Base-by-base conservation (phyloP, 2,797 vertebrate species). In the Acanthurus tractus region DNA sequence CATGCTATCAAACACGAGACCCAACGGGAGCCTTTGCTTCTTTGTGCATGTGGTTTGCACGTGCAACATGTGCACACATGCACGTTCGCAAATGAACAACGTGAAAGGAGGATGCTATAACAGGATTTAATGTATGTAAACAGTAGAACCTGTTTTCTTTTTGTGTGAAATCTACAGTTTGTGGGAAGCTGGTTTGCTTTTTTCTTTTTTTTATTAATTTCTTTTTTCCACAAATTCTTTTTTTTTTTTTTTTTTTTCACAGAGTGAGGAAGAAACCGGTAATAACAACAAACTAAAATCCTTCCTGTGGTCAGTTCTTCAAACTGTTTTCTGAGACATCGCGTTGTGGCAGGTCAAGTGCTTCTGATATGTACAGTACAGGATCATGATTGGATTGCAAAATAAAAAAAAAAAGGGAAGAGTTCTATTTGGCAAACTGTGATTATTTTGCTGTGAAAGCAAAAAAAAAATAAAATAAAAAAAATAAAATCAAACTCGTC, bases 361-460 rank as follows among this genome's bases (percentile, higher is more conserved):
- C 92, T 84, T 89, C 85, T 91, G 95, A 95, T 95, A 95, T 95
- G 86, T 91, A 91, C 88, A 91, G 95, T 94, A 86, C 82, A 92
- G 88, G 92, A 91, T 82, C 88, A 90, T 83, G 91, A 88, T 84
- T 68, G 84, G 91, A 93, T 92, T 92, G 91, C 82, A 34, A 34
- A 34, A 34, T 2, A 29, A 34, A 29, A 29, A 6, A 34, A 84
- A 86, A 85, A 81, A 70, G 81, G 86, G 83, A 80, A 87, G 75
- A 79, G 88, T 87, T 93, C 84, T 87, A 92, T 94, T 94, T 94
- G 95, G 93, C 93, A 94, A 93, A 85, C 80, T 91, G 90, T 91
- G 89, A 90, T 81, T 85, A 78, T 82, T 85, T 91, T 83, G 89
- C 63, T 40, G 69, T 88, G 88, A 90, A 85, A 64, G 58, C 38